Base-by-base conservation (phyloP, 2,888 invertebrate species). In the Metalampra italica region DNA sequence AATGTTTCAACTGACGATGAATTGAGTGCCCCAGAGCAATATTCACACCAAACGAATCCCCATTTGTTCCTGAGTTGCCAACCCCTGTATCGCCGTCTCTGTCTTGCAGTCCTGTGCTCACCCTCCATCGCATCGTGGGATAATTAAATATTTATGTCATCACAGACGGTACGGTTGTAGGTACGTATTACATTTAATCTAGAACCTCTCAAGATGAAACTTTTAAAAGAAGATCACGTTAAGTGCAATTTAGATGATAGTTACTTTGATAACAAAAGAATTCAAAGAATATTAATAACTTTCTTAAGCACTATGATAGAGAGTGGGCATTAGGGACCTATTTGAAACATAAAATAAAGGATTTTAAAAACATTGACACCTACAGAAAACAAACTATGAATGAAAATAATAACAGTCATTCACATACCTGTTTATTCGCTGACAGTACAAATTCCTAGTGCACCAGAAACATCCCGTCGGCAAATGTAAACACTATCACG, bases 131-230 rank as follows among this genome's bases (percentile, higher is more conserved):
- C 62, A 78, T 78, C 82, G 79, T 83, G 81, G 77, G 80, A 83
- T 85, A 85, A 87, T 88, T 86, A 86, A 87, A 87, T 85, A 87
- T 87, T 83, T 83, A 87, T 82, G 62, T 76, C 75, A 78, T 80
- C 71, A 68, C 70, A 71, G 64, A 71, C 66, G 60, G 59, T 55
- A 65, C 52, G 43, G 57, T 58, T 32, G 40, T n/a, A n/a, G n/a
- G n/a, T 37, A 50, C 47, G 42, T 43, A 49, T 41, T 40, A 46
- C 30, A 43, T 30, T 41, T 30, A 32, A 30, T 39, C 48, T 13
- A 44, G 29, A 22, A 15, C 22, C n/a, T 53, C 47, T 51, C 45
- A 50, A 52, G 45, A 49, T 53, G 47, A 52, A 53, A 54, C 53
- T 58, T 34, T 34, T 34, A 34, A 9, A 34, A 11, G 11, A 11